These are phyloP conservation scores for Pundamilia nyererei DNA, from an alignment of 2,113 vertebrate species.

Conservation along the genomic window DNA sequence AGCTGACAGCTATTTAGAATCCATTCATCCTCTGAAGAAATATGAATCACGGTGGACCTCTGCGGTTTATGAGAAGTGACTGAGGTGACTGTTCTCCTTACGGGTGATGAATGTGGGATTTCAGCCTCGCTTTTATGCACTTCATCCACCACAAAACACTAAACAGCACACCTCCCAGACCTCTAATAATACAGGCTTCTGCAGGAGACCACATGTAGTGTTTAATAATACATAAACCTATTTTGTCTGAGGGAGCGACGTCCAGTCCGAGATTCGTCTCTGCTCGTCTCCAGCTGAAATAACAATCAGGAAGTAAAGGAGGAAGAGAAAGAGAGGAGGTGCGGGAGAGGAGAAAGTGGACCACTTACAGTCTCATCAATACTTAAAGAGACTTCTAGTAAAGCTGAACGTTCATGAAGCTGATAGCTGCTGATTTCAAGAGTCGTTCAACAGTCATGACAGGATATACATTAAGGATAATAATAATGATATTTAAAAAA, in stretches of 20 bases:
- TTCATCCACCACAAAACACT: background rate
- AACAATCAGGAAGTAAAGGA: conserved; percentile 12
- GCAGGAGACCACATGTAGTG: conserved; percentile 30
- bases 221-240: conserved; percentile 60
- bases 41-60: background rate
- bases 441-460: background rate
- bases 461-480: background rate
- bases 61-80: background rate
- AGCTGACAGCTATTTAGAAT: background rate
- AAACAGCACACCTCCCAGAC: background rate
- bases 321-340: conserved; percentile 3
- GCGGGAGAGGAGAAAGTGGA: conserved; percentile 44
- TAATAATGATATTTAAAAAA: background rate
- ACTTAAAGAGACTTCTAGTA: conserved; percentile 62
- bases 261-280: conserved; percentile 12
- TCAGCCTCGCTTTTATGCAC: background rate
- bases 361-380: conserved; percentile 74
- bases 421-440: conserved; percentile 6
- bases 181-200: background rate
- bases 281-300: conserved; percentile 16
- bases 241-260: conserved; percentile 2
- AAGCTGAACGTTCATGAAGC: background rate
- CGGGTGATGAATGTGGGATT: background rate
- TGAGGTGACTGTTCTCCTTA: background rate
- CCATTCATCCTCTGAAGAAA: background rate